Evolutionary conservation across 2,113 vertebrate species (phyloP).

Genomic region (Esox niger): DNA sequence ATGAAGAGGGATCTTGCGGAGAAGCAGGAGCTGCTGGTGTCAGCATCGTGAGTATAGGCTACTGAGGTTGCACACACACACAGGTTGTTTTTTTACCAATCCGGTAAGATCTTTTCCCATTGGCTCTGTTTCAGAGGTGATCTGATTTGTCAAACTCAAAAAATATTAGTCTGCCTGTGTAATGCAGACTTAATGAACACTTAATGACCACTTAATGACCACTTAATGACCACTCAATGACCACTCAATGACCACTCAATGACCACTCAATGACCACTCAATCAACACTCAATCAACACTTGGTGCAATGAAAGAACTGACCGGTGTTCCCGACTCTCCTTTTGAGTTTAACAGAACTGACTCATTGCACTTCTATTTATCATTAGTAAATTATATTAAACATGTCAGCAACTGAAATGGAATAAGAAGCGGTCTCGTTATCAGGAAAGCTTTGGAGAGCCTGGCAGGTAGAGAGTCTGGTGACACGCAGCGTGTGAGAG

Average conservation of each 20-base stretch:
- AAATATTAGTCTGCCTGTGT: too few relatives aligned
- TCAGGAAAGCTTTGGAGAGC: constrained; percentile 90
- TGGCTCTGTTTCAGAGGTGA: too few relatives aligned
- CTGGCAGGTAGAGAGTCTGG: constrained; percentile 80
- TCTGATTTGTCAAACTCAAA: too few relatives aligned
- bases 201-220: too few relatives aligned
- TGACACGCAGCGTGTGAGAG: constrained; percentile 75
- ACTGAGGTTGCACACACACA: not conserved
- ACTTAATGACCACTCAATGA: too few relatives aligned
- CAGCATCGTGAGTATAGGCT: constrained; percentile 87
- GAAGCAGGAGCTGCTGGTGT: constrained; percentile 90
- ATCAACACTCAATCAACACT: not conserved
- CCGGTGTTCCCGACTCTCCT: not conserved
- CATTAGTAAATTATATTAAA: not conserved
- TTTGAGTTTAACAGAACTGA: not conserved
- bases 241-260: too few relatives aligned
- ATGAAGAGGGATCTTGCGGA: constrained; percentile 90
- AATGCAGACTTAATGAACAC: too few relatives aligned
- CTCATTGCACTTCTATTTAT: not conserved
- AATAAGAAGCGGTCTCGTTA: constrained; percentile 30
- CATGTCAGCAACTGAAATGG: too few relatives aligned
- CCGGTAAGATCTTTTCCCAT: too few relatives aligned
- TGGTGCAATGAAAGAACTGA: not conserved
- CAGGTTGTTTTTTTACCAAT: not conserved
- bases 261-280: too few relatives aligned